Base-by-base conservation (phyloP, 2,797 vertebrate genomes). In the Tapirus indicus region DNA sequence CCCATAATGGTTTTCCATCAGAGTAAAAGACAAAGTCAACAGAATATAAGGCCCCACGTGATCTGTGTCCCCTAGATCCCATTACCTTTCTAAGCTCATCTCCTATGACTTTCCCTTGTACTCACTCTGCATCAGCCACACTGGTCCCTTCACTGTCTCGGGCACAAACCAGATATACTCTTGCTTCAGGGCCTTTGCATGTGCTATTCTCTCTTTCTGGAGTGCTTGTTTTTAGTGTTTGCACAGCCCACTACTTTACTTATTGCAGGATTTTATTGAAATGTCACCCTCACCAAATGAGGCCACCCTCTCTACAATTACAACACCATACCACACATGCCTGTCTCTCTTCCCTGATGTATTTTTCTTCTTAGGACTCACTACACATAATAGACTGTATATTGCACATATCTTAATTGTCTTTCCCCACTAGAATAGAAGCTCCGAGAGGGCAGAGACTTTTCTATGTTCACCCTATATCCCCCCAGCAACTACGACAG, bases 11-110 rank as follows among this genome's bases (percentile, higher is more conserved):
- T 79, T 60, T 94, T 49, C 52, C 32, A 60, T 35, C 23, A 75
- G n/a, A 25, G 4, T 72, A 41, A 95, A 96, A 92, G 75, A 89
- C 18, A 72, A 94, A 88, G 10, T 29, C 21, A 86, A 32, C 12
- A 79, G 41, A 74, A 17, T 64, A 4, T 21, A 56, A 68, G 27
- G 18, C 21, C 5, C 16, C 49, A 5, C 17, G 11, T 5, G 9
- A 78, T 32, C 68, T 60, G 11, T 71, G 10, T n/a, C 27, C 5
- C 25, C 5, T 14, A 54, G 54, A 20, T 2, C 2, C 35, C 4
- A 1, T 68, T 13, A 29, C 7, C 16, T 80, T 74, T 66, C 41
- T 44, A 17, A 56, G n/a, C n/a, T 83, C 32, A 58, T 27, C 5
- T 25, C 23, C 14, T 68, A 2, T 17, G 13, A 54, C 32, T 49